A percentile compares a stretch with the other conserved stretches of the same genome.
These are phyloP conservation scores for Ibycter americanus DNA, from an alignment of 2,797 vertebrate species.

Conservation along the genomic window DNA sequence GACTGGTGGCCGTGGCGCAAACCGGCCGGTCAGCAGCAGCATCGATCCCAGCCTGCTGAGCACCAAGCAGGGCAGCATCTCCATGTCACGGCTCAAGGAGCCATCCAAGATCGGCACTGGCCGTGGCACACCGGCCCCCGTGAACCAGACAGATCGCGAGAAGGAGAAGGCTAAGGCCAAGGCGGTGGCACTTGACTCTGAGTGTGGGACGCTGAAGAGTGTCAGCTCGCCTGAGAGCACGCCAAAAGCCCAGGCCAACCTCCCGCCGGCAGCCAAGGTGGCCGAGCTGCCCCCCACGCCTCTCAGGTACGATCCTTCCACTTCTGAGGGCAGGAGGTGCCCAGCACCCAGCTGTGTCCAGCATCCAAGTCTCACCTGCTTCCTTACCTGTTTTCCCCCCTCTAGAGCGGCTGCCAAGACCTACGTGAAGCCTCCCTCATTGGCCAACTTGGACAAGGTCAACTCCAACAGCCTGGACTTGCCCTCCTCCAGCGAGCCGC, in stretches of 20 bases:
- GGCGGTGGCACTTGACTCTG: constrained; percentile 87
- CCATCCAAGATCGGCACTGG: constrained; percentile 80
- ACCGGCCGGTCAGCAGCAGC: constrained; percentile 88
- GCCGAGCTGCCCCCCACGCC: constrained; percentile 85
- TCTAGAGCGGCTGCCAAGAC: constrained; percentile 86
- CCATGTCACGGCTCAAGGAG: constrained; percentile 88
- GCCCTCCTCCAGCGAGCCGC: constrained; percentile 79
- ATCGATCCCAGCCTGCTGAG: constrained; percentile 87
- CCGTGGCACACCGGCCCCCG: constrained; percentile 77
- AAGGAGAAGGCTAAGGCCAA: constrained; percentile 96
- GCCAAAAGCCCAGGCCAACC: constrained; percentile 82
- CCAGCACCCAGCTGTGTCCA: background rate
- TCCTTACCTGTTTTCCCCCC: background rate
- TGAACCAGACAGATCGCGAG: constrained; percentile 95
- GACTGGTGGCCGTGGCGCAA: constrained; percentile 79
- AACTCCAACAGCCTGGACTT: constrained; percentile 89
- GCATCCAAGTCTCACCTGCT: background rate
- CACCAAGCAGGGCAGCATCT: constrained; percentile 78
- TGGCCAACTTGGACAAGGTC: constrained; percentile 91
- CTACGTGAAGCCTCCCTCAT: constrained; percentile 87
- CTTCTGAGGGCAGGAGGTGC: rapidly evolving
- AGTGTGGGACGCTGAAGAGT: constrained; percentile 78
- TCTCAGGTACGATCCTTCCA: constrained; percentile 80
- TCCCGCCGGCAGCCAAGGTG: constrained; percentile 79
- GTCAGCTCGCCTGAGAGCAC: constrained; percentile 82